phyloP scores from a whole-genome alignment of 2,888 invertebrate species.

The Chouioia cunea region DNA sequence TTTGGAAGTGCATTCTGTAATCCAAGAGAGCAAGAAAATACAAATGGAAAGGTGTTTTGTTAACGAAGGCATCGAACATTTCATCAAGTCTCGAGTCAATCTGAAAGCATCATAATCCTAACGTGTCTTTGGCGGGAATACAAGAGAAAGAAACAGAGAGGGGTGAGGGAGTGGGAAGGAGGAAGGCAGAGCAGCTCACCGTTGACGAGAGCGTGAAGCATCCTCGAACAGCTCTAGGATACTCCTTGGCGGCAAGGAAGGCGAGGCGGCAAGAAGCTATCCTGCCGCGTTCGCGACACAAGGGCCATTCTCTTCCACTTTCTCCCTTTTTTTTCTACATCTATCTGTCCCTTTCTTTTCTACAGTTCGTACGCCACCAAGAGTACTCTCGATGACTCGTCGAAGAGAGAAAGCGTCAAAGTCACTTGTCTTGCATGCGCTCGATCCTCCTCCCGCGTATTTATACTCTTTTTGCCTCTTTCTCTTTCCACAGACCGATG shows the following conservation, averaged over 20 bases:
- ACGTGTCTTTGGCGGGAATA: slow-evolving; percentile 42
- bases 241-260: slow-evolving; percentile 61
- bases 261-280: slow-evolving; percentile 52
- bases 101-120: slow-evolving; percentile 36
- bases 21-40: too few relatives aligned
- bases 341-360: slow-evolving; percentile 8
- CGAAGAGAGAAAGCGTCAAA: too few relatives aligned
- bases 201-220: slow-evolving; percentile 63
- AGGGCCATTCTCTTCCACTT: slow-evolving; percentile 64
- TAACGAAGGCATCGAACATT: slow-evolving; percentile 48
- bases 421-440: too few relatives aligned
- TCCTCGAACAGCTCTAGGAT: slow-evolving; percentile 66
- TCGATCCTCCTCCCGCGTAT: too few relatives aligned
- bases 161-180: too few relatives aligned
- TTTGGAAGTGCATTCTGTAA: too few relatives aligned
- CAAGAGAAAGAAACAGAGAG: too few relatives aligned
- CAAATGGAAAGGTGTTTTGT: slow-evolving; percentile 52
- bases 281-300: slow-evolving; percentile 64
- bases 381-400: too few relatives aligned
- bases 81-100: not conserved
- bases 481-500: too few relatives aligned
- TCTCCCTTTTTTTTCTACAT: slow-evolving; percentile 45
- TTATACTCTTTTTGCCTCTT: too few relatives aligned
- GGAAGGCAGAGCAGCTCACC: slow-evolving; percentile 50
- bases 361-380: not conserved